Evolutionary conservation across 2,888 invertebrate species (phyloP).

Genomic region (Nomada fabriciana): DNA sequence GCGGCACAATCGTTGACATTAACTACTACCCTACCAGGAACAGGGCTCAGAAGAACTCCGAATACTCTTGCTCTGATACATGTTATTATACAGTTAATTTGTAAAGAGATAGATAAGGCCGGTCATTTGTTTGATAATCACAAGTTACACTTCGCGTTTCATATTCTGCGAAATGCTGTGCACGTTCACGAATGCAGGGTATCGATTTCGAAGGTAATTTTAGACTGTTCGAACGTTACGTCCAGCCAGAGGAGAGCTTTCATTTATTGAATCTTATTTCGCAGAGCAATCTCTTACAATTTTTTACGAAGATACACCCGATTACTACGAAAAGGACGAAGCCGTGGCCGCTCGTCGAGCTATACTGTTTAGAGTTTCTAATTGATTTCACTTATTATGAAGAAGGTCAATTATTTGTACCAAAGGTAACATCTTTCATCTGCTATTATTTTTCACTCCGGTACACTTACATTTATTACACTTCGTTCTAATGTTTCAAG

Average conservation of each 20-base stretch:
- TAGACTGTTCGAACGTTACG: background rate
- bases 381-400: conserved; percentile 85
- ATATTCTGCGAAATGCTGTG: conserved; percentile 85
- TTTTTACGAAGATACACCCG: conserved; percentile 85
- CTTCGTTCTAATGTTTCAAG: background rate
- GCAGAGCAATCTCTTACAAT: conserved; percentile 85
- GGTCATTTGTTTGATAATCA: conserved; percentile 84
- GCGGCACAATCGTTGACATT: conserved; percentile 85
- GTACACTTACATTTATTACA: background rate
- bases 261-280: conserved; percentile 41
- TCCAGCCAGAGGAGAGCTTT: background rate
- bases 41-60: conserved; percentile 85
- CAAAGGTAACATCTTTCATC: conserved; percentile 81
- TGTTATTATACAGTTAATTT: conserved; percentile 84
- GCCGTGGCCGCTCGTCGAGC: conserved; percentile 86
- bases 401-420: conserved; percentile 86
- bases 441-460: too few species aligned
- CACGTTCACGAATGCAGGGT: conserved; percentile 87
- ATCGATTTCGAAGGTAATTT: conserved; percentile 87
- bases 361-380: conserved; percentile 86
- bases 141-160: conserved; percentile 85
- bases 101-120: conserved; percentile 85
- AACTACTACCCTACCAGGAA: conserved; percentile 85
- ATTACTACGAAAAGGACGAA: conserved; percentile 85
- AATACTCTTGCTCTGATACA: conserved; percentile 85